Evolutionary conservation across 1,140 invertebrate species (phyloP).

Genomic region (Metaphire vulgaris): DNA sequence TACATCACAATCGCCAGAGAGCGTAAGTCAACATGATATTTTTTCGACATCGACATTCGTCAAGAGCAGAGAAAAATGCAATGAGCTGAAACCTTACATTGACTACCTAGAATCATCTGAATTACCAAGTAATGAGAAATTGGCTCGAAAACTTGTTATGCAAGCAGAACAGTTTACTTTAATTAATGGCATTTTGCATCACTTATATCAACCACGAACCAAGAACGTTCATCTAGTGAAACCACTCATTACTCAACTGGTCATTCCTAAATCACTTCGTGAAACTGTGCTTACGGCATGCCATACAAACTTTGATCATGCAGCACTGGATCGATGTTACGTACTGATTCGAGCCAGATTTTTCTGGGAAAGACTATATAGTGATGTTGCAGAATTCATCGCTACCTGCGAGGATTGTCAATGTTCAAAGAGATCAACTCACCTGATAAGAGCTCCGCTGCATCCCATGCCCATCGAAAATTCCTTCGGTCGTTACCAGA

Average conservation of each 20-base stretch:
- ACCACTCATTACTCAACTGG: not conserved
- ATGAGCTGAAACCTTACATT: not conserved
- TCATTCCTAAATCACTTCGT: not conserved
- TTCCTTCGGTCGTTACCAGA: not conserved
- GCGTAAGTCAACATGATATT: too few species aligned
- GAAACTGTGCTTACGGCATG: not conserved
- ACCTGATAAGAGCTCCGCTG: not conserved
- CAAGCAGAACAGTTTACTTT: not conserved
- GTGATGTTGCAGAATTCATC: not conserved
- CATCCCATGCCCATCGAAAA: not conserved
- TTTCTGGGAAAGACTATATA: not conserved
- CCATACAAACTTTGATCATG: not conserved
- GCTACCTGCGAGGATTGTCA: not conserved
- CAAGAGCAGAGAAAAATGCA: not conserved
- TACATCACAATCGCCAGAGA: not conserved
- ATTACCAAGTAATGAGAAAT: not conserved
- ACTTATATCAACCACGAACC: not conserved
- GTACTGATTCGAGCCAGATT: not conserved
- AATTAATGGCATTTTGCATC: not conserved
- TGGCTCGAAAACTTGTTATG: not conserved
- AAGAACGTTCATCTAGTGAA: not conserved
- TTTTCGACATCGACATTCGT: not conserved
- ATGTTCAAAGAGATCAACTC: not conserved
- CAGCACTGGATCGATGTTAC: not conserved
- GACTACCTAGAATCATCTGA: not conserved